Conservation (phyloP, 1,140 invertebrate species). For the Atta texana region DNA sequence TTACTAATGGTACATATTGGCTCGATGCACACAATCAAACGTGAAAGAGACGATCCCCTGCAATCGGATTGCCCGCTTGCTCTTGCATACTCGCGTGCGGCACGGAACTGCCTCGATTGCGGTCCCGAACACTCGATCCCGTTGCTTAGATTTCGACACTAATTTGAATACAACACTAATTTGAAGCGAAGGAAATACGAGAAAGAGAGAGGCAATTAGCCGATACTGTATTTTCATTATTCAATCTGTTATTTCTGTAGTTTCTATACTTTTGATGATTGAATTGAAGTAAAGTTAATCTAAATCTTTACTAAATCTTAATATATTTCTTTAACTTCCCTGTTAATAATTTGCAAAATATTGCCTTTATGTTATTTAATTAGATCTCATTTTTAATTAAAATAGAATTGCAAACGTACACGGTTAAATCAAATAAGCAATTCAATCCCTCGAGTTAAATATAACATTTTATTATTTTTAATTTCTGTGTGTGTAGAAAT, state of each 20-base stretch:
- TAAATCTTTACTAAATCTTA: too few species aligned
- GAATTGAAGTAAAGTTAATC: background rate
- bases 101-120: constrained; percentile 20
- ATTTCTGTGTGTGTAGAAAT: too few species aligned
- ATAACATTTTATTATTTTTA: too few species aligned
- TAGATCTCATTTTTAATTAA: background rate
- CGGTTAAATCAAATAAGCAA: background rate
- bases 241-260: background rate
- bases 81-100: constrained; percentile 28
- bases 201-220: background rate
- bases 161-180: constrained; percentile 28
- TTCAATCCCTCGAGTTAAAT: too few species aligned
- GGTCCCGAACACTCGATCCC: background rate
- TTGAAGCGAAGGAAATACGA: background rate
- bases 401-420: background rate
- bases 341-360: background rate
- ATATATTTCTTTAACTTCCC: background rate
- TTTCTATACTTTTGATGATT: background rate
- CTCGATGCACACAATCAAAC: background rate
- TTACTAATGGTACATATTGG: constrained; percentile 49
- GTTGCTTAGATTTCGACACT: background rate
- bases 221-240: background rate
- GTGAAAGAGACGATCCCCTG: constrained; percentile 20
- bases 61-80: constrained; percentile 43
- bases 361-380: background rate